Evolutionary conservation across 2,888 invertebrate genomes (phyloP), one percentile per base, ranked within the genome.

Genomic region (Papilio elwesi): DNA sequence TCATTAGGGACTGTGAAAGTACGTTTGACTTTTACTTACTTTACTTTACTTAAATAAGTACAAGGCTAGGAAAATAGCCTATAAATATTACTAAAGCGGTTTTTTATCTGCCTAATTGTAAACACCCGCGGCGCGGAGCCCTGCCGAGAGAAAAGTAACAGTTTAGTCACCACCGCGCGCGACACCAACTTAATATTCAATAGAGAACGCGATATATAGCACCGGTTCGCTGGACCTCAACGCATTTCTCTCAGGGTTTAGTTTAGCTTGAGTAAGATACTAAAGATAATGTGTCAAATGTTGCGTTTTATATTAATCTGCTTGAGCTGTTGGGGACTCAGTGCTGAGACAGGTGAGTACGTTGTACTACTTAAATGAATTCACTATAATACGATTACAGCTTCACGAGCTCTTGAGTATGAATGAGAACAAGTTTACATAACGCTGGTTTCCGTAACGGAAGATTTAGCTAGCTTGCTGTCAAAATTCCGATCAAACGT

Each of bases 241-340:
- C 69, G 57, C 73, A 73, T 69, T 73, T 69, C 73, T 53, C 68
- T 15, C 15, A 47, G 15, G 64, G 43, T 57, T 68, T 65, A 64
- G 49, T n/a, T 68, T 65, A 59, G 64, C 10, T 9, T 38, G 59
- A 15, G 59, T 43, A n/a, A 62, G 9, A 15, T 49, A 10, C 6
- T 62, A 59, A 9, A 57, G 51, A 63, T 65, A 51, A 63, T 11
- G 57, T 57, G 11, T 43, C 49, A n/a, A 57, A 71, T 71, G 71
- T 59, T 59, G 3, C 5, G 15, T 51, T 59, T 71, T 38, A 15
- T 71, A 57, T 49, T 65, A 16, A 43, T 66, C 10, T 66, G 13
- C 36, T 52, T 73, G 15, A 43, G 36, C 15, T 49, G 38, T 13
- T 52, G 43, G 26, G n/a, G 59, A 26, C 36, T 57, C 16, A 13